Conservation (phyloP, 2,797 vertebrate species). For the Gallinago nigripennis region DNA sequence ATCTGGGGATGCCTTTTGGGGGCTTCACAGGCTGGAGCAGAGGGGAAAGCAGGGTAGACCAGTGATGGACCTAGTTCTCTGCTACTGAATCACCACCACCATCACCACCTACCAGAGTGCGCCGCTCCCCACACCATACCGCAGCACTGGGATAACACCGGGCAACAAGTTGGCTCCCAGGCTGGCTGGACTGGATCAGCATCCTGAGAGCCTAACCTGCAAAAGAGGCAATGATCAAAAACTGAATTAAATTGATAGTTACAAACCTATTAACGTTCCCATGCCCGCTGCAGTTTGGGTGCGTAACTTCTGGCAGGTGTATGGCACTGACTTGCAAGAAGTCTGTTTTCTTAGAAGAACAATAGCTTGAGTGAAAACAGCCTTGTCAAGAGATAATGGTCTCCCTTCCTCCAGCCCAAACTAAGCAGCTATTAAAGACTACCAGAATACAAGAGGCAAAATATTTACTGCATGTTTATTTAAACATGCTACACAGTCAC, state of each 20-base stretch:
- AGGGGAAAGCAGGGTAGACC: not conserved
- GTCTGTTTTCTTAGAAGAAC: not conserved
- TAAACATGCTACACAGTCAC: not conserved
- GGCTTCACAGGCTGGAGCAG: not conserved
- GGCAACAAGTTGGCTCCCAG: not conserved
- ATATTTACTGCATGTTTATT: not conserved
- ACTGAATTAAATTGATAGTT: not conserved
- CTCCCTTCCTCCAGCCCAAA: not conserved
- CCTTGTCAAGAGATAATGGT: not conserved
- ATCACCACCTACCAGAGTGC: not conserved
- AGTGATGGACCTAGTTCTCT: not conserved
- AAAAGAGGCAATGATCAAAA: not conserved
- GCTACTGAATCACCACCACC: not conserved
- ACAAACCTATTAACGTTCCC: not conserved
- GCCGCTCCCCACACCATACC: fast-evolving
- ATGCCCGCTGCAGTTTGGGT: not conserved
- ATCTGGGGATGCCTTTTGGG: not conserved
- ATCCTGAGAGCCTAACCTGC: not conserved
- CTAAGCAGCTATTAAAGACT: not conserved
- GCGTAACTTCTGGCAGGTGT: fast-evolving
- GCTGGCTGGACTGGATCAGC: not conserved
- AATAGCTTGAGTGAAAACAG: not conserved
- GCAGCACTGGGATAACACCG: fast-evolving
- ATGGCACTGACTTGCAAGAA: not conserved
- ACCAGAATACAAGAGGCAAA: not conserved